Percentiles rank a stretch among this genome's conserved stretches.
Conservation (phyloP, 2,113 vertebrate species). For the Notiomystis cincta region DNA sequence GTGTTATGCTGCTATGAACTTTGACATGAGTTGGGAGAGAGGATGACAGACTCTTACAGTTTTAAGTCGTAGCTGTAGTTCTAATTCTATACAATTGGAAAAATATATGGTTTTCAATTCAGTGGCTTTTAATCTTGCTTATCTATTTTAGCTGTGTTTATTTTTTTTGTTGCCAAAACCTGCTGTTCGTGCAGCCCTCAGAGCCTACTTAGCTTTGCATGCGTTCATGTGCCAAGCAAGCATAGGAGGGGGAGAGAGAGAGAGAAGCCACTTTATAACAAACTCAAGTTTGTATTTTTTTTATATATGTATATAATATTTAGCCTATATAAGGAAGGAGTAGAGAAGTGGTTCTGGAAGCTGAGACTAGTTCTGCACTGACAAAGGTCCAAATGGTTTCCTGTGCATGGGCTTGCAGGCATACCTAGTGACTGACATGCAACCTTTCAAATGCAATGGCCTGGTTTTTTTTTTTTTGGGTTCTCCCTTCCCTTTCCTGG, state of each 20-base stretch:
- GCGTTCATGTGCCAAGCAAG: constrained; percentile 89
- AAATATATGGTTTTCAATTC: constrained; percentile 69
- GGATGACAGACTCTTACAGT: constrained; percentile 75
- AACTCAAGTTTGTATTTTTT: constrained; percentile 40
- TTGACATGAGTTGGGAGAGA: constrained; percentile 76
- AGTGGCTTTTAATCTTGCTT: constrained; percentile 77
- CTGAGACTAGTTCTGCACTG: constrained; percentile 44
- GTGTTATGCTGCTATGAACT: constrained; percentile 86
- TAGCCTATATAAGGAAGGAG: constrained; percentile 10
- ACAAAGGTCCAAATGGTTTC: constrained; percentile 55
- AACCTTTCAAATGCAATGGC: constrained; percentile 25
- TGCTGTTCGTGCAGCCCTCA: constrained; percentile 70
- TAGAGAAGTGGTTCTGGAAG: background rate
- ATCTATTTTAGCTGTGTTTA: constrained; percentile 70
- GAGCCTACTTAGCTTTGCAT: constrained; percentile 88
- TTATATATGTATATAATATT: constrained; percentile 34
- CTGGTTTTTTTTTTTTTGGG: background rate
- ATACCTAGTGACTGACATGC: constrained; percentile 43
- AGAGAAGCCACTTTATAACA: constrained; percentile 52
- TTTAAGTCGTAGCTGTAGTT: constrained; percentile 75
- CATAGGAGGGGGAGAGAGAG: constrained; percentile 44
- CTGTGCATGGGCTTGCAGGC: constrained; percentile 47
- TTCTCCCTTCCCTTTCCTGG: constrained; percentile 47
- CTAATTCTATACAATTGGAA: constrained; percentile 68
- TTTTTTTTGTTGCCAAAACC: constrained; percentile 74